These are phyloP conservation scores for Cosmia pyralina DNA, from an alignment of 2,888 invertebrate genomes.

Conservation along the genomic window DNA sequence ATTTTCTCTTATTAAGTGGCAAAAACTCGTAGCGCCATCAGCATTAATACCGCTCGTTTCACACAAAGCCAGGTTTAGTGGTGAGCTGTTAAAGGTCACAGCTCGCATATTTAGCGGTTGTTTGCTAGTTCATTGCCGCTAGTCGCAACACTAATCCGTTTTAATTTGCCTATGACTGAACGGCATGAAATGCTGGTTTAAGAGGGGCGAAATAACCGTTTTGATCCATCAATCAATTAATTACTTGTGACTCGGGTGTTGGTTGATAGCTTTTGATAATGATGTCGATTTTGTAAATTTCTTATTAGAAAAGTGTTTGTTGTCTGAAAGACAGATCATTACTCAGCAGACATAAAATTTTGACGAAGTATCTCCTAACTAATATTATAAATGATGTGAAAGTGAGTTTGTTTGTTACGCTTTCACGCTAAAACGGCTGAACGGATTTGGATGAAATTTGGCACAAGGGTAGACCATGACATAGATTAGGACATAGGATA, in stretches of 20 bases:
- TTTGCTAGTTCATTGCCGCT: constrained; percentile 55
- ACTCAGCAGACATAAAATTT: neutral
- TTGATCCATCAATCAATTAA: constrained; percentile 32
- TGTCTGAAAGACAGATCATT: neutral
- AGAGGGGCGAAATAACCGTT: constrained; percentile 21
- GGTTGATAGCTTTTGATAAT: neutral
- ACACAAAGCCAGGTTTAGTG: constrained; percentile 58
- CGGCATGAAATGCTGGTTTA: constrained; percentile 28
- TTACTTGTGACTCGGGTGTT: constrained; percentile 6
- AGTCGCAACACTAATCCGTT: constrained; percentile 54
- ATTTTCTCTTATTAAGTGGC: constrained; percentile 44
- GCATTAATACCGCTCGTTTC: constrained; percentile 44
- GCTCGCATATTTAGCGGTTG: constrained; percentile 55
- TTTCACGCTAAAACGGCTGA: too few species aligned
- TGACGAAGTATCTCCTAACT: neutral
- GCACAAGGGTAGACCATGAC: too few species aligned
- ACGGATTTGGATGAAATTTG: too few species aligned
- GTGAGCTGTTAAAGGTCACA: constrained; percentile 46
- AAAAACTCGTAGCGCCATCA: constrained; percentile 39
- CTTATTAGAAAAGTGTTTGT: neutral
- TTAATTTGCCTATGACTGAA: constrained; percentile 44
- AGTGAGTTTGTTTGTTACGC: too few species aligned
- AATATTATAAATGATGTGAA: too few species aligned
- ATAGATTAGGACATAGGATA: too few species aligned
- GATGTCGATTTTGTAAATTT: neutral